phyloP scores from a whole-genome alignment of 2,113 vertebrate genomes.

The Microtus oregoni region DNA sequence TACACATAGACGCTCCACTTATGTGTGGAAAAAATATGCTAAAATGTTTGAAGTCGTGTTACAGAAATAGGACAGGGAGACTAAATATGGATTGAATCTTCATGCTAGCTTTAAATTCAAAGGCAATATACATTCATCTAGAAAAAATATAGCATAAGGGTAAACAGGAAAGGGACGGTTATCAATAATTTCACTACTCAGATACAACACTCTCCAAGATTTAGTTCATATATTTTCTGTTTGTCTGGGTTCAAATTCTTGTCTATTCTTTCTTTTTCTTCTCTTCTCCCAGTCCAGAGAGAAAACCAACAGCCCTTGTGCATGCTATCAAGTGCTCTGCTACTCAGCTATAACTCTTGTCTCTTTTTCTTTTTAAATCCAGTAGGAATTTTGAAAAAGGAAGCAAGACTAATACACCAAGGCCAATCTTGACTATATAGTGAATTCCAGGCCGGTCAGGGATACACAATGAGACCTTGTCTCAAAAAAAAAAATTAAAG shows the following conservation, averaged over 20 bases:
- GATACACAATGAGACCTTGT: not conserved
- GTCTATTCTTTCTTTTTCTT: not conserved
- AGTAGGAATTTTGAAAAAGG: not conserved
- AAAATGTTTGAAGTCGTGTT: constrained; percentile 21
- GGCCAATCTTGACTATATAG: not conserved
- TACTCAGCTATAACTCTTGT: not conserved
- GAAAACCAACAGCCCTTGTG: not conserved
- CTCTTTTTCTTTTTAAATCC: constrained; percentile 29
- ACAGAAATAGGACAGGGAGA: constrained; percentile 32
- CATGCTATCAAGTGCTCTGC: not conserved
- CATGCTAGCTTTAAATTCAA: not conserved
- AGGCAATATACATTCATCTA: constrained; percentile 8
- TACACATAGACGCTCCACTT: not conserved
- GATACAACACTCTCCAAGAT: not conserved
- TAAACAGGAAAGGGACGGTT: not conserved
- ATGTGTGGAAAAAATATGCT: not conserved
- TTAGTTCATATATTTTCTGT: not conserved
- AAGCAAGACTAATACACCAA: not conserved
- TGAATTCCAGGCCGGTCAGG: not conserved
- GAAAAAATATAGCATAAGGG: constrained; percentile 1
- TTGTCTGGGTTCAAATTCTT: not conserved
- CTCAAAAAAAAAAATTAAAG: not conserved
- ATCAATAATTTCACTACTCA: constrained; percentile 5
- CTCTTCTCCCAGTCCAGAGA: not conserved
- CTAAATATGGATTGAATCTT: not conserved